Evolutionary conservation across 2,113 vertebrate genomes (phyloP), one percentile per base, ranked within the genome.

Genomic region (Apodemus speciosus): DNA sequence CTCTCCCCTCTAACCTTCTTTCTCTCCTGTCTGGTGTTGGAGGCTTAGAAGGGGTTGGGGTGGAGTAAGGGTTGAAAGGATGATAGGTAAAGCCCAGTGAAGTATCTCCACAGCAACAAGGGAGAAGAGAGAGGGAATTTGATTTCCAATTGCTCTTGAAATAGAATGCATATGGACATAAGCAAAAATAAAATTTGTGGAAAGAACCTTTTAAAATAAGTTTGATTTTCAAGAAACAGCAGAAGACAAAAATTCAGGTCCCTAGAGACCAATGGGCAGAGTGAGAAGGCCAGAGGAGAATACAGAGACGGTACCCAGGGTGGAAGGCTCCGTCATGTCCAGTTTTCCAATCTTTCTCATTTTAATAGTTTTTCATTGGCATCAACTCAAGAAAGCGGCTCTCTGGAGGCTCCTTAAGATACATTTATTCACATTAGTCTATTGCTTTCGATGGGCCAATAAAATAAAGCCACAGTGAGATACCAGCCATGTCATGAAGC

Each of bases 191-290:
- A 84, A 95, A 35, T 14, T 80, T 13, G 13, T 84, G 51, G n/a
- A 96, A 97, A 79, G 49, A 92, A 96, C 69, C 20, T 75, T 88
- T 49, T 81, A 43, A 95, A 95, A 94, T 62, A 32, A 87, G 27
- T 77, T 96, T 73, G 76, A 94, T 97, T 94, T 85, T 97, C 85
- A 95, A 87, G 64, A 93, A 95, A 97, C 38, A n/a, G 23, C 32
- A 40, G 3, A 30, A 92, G 96, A 85, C 25, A 95, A 81, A 81
- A 93, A 96, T 95, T 84, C 56, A 9, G 4, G 51, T 95, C 46
- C 85, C 23, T 14, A 30, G 27, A 71, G 13, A 91, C 46, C 30
- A 46, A 14, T 95, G 83, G 15, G 3, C 30, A 0, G 69, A 25
- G 43, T 76, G 53, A 62, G 62, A 40, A 84, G 5, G 30, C 53